A percentile compares a stretch with the other conserved stretches of the same genome.
phyloP scores from a whole-genome alignment of 2,888 invertebrate species.

The Lithophane ornitopus region DNA sequence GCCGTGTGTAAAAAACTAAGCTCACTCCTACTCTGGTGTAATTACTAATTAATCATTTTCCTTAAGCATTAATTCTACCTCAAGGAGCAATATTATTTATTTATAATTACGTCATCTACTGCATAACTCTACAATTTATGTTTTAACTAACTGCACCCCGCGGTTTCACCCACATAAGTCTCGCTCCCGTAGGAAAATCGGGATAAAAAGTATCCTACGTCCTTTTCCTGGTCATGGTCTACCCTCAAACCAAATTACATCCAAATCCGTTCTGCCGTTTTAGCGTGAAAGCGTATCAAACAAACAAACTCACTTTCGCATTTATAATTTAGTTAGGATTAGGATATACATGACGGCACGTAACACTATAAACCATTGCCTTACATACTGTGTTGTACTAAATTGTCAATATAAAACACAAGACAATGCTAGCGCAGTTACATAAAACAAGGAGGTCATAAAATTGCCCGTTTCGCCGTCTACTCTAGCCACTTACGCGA shows the following conservation, averaged over 20 bases:
- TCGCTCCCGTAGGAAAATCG: too few relatives aligned
- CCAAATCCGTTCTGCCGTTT: too few relatives aligned
- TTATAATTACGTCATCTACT: slow-evolving; percentile 2
- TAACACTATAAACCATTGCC: neutral
- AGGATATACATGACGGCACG: neutral
- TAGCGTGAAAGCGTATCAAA: too few relatives aligned
- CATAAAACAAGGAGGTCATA: slow-evolving; percentile 15
- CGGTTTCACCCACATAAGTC: too few relatives aligned
- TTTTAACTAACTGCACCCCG: too few relatives aligned
- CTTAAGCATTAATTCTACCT: neutral
- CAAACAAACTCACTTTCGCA: too few relatives aligned
- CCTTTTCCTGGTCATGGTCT: too few relatives aligned
- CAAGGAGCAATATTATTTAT: slow-evolving; percentile 13
- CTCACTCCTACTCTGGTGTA: slow-evolving; percentile 3
- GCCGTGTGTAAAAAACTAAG: slow-evolving; percentile 5
- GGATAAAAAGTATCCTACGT: too few relatives aligned
- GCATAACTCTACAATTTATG: neutral
- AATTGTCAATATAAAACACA: slow-evolving; percentile 20
- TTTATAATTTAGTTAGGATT: too few relatives aligned
- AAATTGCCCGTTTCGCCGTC: slow-evolving; percentile 7
- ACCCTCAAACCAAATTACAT: too few relatives aligned
- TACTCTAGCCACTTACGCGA: slow-evolving; percentile 17
- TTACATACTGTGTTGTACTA: slow-evolving; percentile 7
- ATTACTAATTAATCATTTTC: slow-evolving; percentile 31
- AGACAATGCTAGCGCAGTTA: slow-evolving; percentile 13